A percentile compares a stretch with the other conserved stretches of the same genome.
These are phyloP conservation scores for Erythrocercus mccallii DNA, from an alignment of 2,113 vertebrate species.

Conservation along the genomic window DNA sequence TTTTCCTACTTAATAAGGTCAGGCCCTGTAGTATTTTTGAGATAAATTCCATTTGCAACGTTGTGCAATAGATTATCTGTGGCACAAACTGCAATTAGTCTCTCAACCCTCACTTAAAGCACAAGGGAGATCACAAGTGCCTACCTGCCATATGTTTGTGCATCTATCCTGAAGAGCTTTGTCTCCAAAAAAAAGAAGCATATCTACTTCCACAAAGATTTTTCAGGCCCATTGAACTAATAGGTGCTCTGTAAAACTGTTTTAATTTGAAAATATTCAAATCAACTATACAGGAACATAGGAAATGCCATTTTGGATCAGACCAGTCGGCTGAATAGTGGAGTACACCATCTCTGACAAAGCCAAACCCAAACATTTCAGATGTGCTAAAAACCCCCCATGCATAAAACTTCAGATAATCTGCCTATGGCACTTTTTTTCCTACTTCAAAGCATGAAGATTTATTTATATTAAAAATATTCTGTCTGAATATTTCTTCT, in stretches of 20 bases:
- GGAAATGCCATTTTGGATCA: not conserved
- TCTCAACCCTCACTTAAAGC: not conserved
- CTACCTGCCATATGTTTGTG: not conserved
- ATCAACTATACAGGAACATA: not conserved
- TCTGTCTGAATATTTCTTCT: not conserved
- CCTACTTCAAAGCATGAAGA: not conserved
- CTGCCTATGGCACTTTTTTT: not conserved
- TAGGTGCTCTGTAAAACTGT: not conserved
- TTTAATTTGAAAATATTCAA: not conserved
- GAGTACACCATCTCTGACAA: not conserved
- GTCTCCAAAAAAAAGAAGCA: not conserved
- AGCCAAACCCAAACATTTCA: not conserved
- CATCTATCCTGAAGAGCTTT: not conserved
- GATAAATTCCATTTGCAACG: not conserved
- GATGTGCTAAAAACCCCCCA: not conserved
- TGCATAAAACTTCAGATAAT: not conserved
- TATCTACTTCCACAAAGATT: not conserved
- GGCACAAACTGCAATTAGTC: not conserved
- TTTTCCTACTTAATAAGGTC: slow-evolving; percentile 16
- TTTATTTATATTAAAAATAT: not conserved
- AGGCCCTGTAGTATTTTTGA: not conserved
- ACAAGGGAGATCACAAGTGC: not conserved
- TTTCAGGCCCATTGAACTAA: not conserved
- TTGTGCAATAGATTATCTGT: not conserved
- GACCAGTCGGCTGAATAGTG: not conserved